Evolutionary conservation across 2,797 vertebrate genomes (phyloP).

Genomic region (Sebastes diaconus): DNA sequence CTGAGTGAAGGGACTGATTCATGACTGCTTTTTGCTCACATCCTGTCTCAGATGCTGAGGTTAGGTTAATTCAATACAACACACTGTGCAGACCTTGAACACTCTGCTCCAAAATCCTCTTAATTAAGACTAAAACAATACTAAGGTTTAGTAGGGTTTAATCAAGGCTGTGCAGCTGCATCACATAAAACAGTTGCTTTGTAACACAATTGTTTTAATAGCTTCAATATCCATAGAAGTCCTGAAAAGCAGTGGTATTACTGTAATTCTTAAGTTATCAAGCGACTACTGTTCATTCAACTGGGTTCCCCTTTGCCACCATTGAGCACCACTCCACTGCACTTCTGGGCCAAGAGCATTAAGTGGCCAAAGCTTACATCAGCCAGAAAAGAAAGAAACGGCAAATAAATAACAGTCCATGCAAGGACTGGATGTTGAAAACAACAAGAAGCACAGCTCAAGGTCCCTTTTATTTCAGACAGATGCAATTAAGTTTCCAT

Average conservation of each 20-base stretch:
- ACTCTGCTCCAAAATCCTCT: not conserved
- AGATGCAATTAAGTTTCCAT: constrained; percentile 89
- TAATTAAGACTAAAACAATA: constrained; percentile 5
- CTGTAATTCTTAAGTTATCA: constrained; percentile 22
- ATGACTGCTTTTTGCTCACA: not conserved
- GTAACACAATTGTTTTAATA: constrained; percentile 6
- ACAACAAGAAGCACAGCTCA: constrained; percentile 59
- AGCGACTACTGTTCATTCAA: constrained; percentile 56
- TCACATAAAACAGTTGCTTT: not conserved
- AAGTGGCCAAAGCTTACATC: constrained; percentile 46
- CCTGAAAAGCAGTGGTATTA: not conserved
- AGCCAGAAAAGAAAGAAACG: constrained; percentile 52
- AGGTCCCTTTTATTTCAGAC: constrained; percentile 77
- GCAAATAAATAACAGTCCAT: constrained; percentile 45
- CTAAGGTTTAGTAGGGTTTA: not conserved
- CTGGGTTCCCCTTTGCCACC: constrained; percentile 36
- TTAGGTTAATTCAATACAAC: not conserved
- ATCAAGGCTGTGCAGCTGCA: not conserved
- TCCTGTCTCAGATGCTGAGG: not conserved
- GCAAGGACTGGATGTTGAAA: constrained; percentile 35
- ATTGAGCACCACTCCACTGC: constrained; percentile 61
- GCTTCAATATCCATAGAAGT: not conserved
- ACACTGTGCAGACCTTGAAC: not conserved
- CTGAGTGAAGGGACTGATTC: too few relatives aligned
- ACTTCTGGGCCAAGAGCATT: constrained; percentile 59